Evolutionary conservation across 2,888 invertebrate genomes (phyloP).

Genomic region (Platycheirus albimanus): DNA sequence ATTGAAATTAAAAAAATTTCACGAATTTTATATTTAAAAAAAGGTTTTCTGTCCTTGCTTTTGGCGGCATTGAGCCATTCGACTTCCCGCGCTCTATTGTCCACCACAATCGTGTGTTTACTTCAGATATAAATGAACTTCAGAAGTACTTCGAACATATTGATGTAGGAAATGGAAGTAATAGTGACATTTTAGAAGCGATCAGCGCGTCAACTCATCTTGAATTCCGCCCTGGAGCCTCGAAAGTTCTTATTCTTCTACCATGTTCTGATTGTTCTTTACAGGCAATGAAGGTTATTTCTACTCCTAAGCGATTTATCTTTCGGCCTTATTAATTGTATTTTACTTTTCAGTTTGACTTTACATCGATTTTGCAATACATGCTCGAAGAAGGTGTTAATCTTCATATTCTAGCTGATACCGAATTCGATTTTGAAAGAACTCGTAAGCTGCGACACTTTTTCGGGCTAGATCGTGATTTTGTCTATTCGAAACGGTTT

Average conservation of each 20-base stretch:
- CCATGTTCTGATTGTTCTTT: constrained; percentile 91
- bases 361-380: constrained; percentile 91
- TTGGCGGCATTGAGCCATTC: constrained; percentile 91
- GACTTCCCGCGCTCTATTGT: constrained; percentile 89
- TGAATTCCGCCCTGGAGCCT: constrained; percentile 91
- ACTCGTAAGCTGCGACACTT: constrained; percentile 88
- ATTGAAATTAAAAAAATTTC: not conserved
- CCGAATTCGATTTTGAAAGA: constrained; percentile 90
- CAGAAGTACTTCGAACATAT: constrained; percentile 88
- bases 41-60: constrained; percentile 92
- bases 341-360: constrained; percentile 87
- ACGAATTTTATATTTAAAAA: no score
- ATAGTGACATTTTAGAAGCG: constrained; percentile 89
- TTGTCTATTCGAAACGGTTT: constrained; percentile 92
- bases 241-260: constrained; percentile 91
- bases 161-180: constrained; percentile 85
- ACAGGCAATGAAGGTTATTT: constrained; percentile 86
- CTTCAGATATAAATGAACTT: constrained; percentile 85
- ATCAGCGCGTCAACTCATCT: constrained; percentile 88
- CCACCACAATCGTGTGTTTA: constrained; percentile 88
- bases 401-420: constrained; percentile 92
- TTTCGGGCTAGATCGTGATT: constrained; percentile 90
- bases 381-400: constrained; percentile 91
- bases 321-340: not conserved
- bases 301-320: not conserved